A percentile compares a stretch with the other conserved stretches of the same genome.
Conservation (phyloP, 2,888 invertebrate species). For the Dryobota labecula region DNA sequence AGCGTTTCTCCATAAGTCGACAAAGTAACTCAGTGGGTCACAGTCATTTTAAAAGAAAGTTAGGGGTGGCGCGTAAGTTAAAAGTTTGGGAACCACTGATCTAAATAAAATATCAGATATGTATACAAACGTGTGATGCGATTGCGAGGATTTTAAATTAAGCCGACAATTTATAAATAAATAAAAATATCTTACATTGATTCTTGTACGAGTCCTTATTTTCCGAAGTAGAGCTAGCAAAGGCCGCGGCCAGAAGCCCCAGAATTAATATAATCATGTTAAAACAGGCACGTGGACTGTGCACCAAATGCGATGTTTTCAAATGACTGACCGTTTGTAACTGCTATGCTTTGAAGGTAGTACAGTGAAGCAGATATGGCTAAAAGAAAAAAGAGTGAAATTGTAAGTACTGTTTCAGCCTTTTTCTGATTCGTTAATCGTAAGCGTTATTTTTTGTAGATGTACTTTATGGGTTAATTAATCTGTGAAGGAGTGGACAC, state of each 20-base stretch:
- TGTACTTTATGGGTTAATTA: neutral
- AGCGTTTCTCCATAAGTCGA: too few species aligned
- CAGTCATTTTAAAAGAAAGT: too few species aligned
- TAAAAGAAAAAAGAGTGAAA: constrained; percentile 17
- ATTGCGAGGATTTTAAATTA: neutral
- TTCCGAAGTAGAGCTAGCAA: constrained; percentile 24
- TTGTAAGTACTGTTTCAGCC: neutral
- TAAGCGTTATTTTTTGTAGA: neutral
- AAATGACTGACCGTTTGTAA: constrained; percentile 17
- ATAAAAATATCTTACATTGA: constrained; percentile 72
- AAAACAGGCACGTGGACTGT: constrained; percentile 19
- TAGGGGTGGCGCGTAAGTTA: too few species aligned
- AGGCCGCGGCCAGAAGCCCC: constrained; percentile 25
- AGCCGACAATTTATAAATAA: neutral
- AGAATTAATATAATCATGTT: constrained; percentile 46
- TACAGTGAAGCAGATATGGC: constrained; percentile 38
- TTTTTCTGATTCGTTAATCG: constrained; percentile 31
- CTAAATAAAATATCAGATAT: too few species aligned
- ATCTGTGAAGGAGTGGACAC: neutral
- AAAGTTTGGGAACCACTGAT: too few species aligned
- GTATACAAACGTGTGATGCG: neutral
- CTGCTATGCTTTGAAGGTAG: neutral
- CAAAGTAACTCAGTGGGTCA: too few species aligned
- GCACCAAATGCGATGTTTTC: constrained; percentile 7
- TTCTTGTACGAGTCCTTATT: constrained; percentile 69